Evolutionary conservation across 2,113 vertebrate genomes (phyloP), one percentile per base, ranked within the genome.

Genomic region (Hipposideros armiger): DNA sequence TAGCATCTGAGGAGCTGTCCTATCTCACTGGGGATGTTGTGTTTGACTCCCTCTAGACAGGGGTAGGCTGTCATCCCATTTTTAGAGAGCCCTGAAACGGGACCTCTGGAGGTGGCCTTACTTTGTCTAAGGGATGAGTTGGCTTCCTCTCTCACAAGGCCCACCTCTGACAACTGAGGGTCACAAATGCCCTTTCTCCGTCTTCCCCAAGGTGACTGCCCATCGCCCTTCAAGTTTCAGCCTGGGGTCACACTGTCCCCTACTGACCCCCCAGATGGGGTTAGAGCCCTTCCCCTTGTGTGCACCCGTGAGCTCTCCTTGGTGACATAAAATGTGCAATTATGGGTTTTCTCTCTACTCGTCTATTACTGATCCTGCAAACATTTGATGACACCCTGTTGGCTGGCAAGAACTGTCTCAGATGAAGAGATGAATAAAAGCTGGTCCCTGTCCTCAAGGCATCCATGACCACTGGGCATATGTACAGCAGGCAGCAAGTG

Each of bases 401-500:
- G 45, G 0, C 0, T 1, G 28, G 64, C 45, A n/a, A 64, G n/a
- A 60, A 50, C 28, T n/a, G 4, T 13, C 76, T 54, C 7, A 10
- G 28, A 36, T 16, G 30, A 62, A 4, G 32, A 30, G 5, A 7
- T 3, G 28, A 32, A 13, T 3, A 52, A 15, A 45, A 26, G 22
- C 4, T 42, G 54, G 16, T 9, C 70, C 76, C 40, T 54, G 66
- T 36, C 32, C 47, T 84, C 15, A 40, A 40, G 50, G 82, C 28
- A 7, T 1, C 28, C 14, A 0, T 0, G 26, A 70, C 6, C 58
- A 28, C n/a, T 47, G 4, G 60, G 40, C 13, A 3, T 14, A 4
- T 0, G 15, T 0, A n/a, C 5, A 3, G 58, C 26, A 64, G 6
- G 22, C 42, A 20, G 50, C 0, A 4, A 54, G 10, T 0, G 17